These are phyloP conservation scores for Zelleria hepariella DNA, from an alignment of 2,888 invertebrate species.

Conservation along the genomic window DNA sequence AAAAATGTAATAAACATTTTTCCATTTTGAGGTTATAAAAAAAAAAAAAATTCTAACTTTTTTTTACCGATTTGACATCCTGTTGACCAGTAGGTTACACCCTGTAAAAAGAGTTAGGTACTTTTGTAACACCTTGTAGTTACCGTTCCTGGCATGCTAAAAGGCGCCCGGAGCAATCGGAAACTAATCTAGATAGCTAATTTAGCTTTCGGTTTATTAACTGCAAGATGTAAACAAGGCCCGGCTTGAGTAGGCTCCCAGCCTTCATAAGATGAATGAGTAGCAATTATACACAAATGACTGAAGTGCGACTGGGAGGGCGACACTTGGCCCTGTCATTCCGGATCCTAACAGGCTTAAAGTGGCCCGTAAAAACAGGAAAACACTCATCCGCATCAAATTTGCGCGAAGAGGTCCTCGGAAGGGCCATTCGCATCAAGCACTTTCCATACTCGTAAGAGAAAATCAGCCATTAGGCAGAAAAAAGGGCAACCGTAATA, in stretches of 20 bases:
- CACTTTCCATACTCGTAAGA: conserved; percentile 51
- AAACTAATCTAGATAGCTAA: too few relatives aligned
- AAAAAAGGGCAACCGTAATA: neutral
- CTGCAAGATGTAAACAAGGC: too few relatives aligned
- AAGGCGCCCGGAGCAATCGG: too few relatives aligned
- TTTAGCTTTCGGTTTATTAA: neutral
- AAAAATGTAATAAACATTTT: too few relatives aligned
- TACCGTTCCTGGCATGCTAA: too few relatives aligned
- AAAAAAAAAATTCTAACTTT: too few relatives aligned
- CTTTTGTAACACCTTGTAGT: too few relatives aligned
- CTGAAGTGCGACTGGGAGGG: neutral
- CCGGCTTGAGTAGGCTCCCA: neutral
- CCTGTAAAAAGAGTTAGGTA: too few relatives aligned
- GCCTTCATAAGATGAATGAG: neutral
- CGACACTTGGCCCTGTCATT: neutral
- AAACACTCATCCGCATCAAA: neutral
- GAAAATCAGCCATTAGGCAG: conserved; percentile 39
- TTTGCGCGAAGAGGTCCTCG: conserved; percentile 28
- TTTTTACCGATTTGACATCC: too few relatives aligned
- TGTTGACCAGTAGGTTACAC: too few relatives aligned
- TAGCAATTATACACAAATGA: neutral
- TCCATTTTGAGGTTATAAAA: too few relatives aligned
- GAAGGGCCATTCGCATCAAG: conserved; percentile 43
- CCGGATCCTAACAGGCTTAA: neutral
- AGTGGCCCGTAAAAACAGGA: neutral